phyloP scores from a whole-genome alignment of 2,113 vertebrate species.

The Ciconia boyciana region DNA sequence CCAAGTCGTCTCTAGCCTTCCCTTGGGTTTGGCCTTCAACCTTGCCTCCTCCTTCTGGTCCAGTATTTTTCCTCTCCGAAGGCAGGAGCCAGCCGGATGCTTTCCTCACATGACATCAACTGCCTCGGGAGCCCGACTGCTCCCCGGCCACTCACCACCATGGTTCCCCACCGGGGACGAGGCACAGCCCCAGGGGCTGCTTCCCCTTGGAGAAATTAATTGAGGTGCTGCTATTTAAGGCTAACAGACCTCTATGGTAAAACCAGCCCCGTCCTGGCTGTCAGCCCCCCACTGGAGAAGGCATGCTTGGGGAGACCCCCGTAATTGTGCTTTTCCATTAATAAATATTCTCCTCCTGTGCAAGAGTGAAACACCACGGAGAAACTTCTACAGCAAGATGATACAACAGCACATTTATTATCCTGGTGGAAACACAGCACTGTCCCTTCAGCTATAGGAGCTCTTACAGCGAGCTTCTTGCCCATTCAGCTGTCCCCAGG shows the following conservation, averaged over 20 bases:
- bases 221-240: not conserved
- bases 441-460: not conserved
- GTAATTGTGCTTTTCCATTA: not conserved
- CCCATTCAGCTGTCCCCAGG: not conserved
- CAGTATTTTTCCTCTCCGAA: not conserved
- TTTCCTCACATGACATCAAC: not conserved
- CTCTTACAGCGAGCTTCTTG: not conserved
- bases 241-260: fast-evolving
- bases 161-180: fast-evolving
- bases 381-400: not conserved
- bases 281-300: not conserved
- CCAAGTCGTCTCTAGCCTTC: not conserved
- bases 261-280: not conserved
- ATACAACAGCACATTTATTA: fast-evolving
- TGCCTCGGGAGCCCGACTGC: not conserved
- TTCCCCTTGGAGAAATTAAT: not conserved
- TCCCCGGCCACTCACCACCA: not conserved
- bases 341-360: not conserved
- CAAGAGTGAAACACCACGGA: not conserved
- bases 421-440: not conserved
- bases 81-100: not conserved
- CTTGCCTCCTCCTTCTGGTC: not conserved
- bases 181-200: not conserved
- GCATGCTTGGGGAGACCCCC: too few species aligned
- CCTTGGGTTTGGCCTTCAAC: not conserved